Percentiles rank a stretch among this genome's conserved stretches.
phyloP scores from a whole-genome alignment of 2,888 invertebrate genomes.

The Rotaria macrura region DNA sequence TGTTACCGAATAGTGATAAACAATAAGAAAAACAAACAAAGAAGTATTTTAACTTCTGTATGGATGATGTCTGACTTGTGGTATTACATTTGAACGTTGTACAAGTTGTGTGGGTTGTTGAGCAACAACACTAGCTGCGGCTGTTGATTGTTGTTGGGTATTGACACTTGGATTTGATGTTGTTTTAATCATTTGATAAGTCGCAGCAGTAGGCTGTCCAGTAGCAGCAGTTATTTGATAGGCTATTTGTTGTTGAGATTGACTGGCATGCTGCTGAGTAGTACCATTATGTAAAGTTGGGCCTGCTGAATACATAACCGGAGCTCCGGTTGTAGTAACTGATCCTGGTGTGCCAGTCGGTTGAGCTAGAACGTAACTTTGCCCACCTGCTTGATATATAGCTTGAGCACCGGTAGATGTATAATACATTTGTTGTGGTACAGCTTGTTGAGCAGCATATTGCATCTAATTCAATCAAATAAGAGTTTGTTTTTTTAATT shows the following conservation, averaged over 20 bases:
- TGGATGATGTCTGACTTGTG: slow-evolving; percentile 14
- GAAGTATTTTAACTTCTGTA: background rate
- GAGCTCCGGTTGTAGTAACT: background rate
- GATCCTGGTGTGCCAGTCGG: background rate
- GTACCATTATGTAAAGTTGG: background rate
- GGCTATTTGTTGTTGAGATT: background rate
- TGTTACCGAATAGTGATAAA: background rate
- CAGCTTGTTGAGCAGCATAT: background rate
- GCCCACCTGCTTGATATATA: slow-evolving; percentile 16
- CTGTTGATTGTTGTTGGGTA: background rate
- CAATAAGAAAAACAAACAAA: background rate
- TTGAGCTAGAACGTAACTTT: background rate
- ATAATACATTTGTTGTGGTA: slow-evolving; percentile 9
- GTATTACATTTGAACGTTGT: background rate
- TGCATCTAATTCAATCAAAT: background rate
- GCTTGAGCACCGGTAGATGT: background rate
- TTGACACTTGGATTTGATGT: background rate
- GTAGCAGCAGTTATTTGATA: background rate
- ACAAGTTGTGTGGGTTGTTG: slow-evolving; percentile 4
- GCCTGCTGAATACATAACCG: background rate
- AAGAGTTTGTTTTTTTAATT: background rate
- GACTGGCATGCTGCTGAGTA: background rate
- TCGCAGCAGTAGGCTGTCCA: background rate
- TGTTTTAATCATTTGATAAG: background rate
- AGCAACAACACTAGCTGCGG: background rate